Evolutionary conservation across 2,113 vertebrate species (phyloP).

Genomic region (Pseudorectes ferrugineus): DNA sequence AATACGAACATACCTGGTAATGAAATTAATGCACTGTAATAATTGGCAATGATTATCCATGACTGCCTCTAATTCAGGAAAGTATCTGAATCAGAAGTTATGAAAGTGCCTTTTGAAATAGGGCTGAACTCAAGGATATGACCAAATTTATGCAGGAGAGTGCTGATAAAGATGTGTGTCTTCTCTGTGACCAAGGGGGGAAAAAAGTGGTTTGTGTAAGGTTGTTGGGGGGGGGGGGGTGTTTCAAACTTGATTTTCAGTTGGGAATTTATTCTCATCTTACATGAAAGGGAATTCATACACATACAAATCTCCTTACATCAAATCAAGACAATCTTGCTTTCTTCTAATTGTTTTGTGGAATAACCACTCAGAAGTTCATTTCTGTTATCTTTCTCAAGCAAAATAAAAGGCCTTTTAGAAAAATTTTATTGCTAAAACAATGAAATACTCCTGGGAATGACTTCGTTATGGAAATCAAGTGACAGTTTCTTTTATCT

Average conservation of each 20-base stretch:
- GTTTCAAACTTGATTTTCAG: background rate
- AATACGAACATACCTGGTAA: background rate
- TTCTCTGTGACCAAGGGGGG: background rate
- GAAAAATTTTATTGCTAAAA: slow-evolving; percentile 79
- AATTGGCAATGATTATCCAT: background rate
- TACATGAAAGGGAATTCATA: background rate
- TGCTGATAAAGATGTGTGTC: background rate
- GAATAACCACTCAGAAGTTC: slow-evolving; percentile 70
- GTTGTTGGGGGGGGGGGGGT: background rate
- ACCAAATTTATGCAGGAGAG: background rate
- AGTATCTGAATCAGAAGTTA: background rate
- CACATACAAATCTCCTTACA: slow-evolving; percentile 18
- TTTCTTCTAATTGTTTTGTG: slow-evolving; percentile 62
- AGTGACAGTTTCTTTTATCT: slow-evolving; percentile 77
- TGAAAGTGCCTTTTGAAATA: background rate
- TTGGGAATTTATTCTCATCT: background rate
- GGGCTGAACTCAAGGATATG: background rate
- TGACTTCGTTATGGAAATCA: slow-evolving; percentile 75
- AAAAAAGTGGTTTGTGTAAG: background rate
- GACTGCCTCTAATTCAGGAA: background rate
- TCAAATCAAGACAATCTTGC: slow-evolving; percentile 32
- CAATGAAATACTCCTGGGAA: slow-evolving; percentile 74
- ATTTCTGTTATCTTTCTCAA: slow-evolving; percentile 71
- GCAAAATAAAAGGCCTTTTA: slow-evolving; percentile 74
- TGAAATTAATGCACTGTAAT: background rate